Base-by-base conservation (phyloP, 2,797 vertebrate species). In the Zalophus californianus region DNA sequence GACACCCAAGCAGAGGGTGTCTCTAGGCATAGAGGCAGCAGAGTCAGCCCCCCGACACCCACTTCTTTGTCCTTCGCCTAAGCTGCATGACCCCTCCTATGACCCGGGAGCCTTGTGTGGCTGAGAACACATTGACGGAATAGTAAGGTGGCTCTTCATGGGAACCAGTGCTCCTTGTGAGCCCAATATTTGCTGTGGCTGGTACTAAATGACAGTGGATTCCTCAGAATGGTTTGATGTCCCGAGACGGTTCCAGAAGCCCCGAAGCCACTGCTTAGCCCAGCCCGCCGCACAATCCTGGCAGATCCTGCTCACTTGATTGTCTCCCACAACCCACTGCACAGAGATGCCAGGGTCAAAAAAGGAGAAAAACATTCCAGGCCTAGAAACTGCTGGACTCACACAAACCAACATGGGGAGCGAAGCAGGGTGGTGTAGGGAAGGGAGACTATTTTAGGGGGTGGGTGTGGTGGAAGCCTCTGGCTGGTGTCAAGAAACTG, bases 251-350 rank as follows among this genome's bases (percentile, higher is more conserved):
- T 32, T 68, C 35, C 16, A 29, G 5, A 56, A 35, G 27, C 18
- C 50, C 23, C 32, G 20, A 35, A 68, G 72, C 41, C n/a, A n/a
- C 7, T n/a, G 9, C 18, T 56, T 11, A 79, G 41, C 58, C 70
- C 27, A 50, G 60, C 25, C 58, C 20, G 0, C 0, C 1, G 3
- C n/a, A 48, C 16, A 38, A 4, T 44, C 32, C 2, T 7, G 10
- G 75, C 5, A 5, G 70, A 11, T 56, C 15, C 58, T 64, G 15
- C 14, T 60, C 35, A 25, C 23, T 4, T 5, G 54, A 64, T 25
- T 20, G 11, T 50, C 79, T 11, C 50, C 41, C 41, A 70, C 20
- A n/a, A 11, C 58, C 25, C 27, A 56, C 11, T 62, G 44, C 14
- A 18, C 15, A 70, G 50, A 68, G 60, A 72, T n/a, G 23, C 16